Evolutionary conservation across 1,140 invertebrate species (phyloP), one percentile per base, ranked within the genome.

Genomic region (Drosophila funebris): DNA sequence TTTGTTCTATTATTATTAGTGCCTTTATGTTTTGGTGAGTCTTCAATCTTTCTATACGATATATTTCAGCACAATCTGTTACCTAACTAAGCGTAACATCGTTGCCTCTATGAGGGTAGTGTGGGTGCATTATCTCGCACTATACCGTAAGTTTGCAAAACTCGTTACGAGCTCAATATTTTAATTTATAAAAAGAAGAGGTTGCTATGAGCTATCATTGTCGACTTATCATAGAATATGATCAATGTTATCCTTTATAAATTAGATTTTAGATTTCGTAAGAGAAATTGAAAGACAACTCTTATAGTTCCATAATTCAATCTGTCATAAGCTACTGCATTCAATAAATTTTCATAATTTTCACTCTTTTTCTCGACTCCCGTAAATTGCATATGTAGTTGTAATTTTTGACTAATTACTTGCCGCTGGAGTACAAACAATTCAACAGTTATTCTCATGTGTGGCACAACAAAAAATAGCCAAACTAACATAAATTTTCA

Each of bases 41-140:
- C 14, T n/a, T 70, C 62, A 69, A 22, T 70, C 68, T 88, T 79
- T 82, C 63, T 73, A 79, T 71, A 56, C 20, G 13, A 53, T 44
- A 83, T 44, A 78, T 88, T 88, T 88, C 76, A 76, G 43, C 73
- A 64, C 83, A 88, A 82, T 88, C 75, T 88, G 83, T 88, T 88
- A 44, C 76, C 68, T 69, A 88, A 88, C 72, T 73, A 77, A 76
- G 82, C 78, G 82, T 73, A 82, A 87, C 83, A 87, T 87, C 68
- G 74, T 52, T 63, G 64, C 50, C 9, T 62, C 22, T 63, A 44
- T 29, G n/a, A 22, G 53, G 36, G 60, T 27, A 20, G 37, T 14
- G 29, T 20, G 62, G 37, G 54, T 27, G 60, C 27, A 54, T 50
- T 16, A 60, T 37, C 14, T 67, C 63, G 56, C 44, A 44, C 13